Evolutionary conservation across 2,797 vertebrate genomes (phyloP).

Genomic region (Melanotaenia maccullochi): DNA sequence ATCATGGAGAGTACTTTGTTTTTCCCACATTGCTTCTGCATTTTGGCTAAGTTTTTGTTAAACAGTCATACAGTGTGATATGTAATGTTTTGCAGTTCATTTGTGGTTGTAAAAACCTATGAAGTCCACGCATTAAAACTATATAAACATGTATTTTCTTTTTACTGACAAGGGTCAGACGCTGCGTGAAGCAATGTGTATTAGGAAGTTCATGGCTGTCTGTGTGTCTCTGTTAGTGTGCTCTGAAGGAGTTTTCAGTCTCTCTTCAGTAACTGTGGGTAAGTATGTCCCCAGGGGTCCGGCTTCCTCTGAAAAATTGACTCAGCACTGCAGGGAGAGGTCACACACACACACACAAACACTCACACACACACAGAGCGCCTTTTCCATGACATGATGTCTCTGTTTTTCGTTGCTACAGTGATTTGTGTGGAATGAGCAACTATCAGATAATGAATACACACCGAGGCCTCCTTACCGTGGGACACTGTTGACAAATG

Average conservation of each 20-base stretch:
- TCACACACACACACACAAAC: conserved; percentile 5
- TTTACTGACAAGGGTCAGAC: conserved; percentile 33
- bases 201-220: conserved; percentile 14
- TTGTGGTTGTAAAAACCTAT: not conserved
- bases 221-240: conserved; percentile 3
- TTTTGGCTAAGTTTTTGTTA: not conserved
- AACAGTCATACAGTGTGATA: not conserved
- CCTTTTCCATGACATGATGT: conserved; percentile 66
- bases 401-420: conserved; percentile 53
- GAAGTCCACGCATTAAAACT: not conserved
- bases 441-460: conserved; percentile 28
- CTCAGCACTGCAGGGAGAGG: conserved; percentile 66
- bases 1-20: not conserved
- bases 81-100: no score
- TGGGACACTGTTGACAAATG: conserved; percentile 28
- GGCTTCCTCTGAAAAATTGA: conserved; percentile 77
- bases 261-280: conserved; percentile 57
- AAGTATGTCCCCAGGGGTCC: conserved; percentile 60
- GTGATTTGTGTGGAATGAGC: conserved; percentile 50
- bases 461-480: not conserved
- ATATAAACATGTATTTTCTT: not conserved
- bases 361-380: conserved; percentile 11
- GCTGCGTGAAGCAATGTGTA: conserved; percentile 13
- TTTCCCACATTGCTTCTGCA: not conserved
- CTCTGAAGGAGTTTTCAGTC: conserved; percentile 37